phyloP scores from a whole-genome alignment of 2,113 vertebrate genomes.

The Heterocephalus glaber region DNA sequence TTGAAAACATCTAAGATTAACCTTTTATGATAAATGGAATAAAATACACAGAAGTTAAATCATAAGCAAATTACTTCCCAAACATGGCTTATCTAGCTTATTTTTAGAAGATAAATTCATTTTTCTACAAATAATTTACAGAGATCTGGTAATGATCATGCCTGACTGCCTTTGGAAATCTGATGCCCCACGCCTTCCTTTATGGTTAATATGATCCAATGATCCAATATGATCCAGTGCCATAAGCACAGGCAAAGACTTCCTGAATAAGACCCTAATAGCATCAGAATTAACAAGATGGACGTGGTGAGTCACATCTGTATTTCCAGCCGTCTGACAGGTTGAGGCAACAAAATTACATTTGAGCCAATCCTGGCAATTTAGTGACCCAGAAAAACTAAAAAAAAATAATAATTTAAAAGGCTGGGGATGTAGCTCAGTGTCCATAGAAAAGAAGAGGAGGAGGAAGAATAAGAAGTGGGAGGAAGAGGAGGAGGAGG shows the following conservation, averaged over 20 bases:
- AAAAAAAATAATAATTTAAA: neutral
- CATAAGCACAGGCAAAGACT: neutral
- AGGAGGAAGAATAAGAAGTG: neutral
- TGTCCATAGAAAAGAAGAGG: neutral
- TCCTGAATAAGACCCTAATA: neutral
- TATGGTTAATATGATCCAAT: slow-evolving; percentile 52
- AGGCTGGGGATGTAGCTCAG: neutral
- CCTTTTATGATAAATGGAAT: neutral
- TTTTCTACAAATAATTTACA: slow-evolving; percentile 21
- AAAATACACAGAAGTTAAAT: neutral
- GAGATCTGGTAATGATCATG: neutral
- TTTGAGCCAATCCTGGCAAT: neutral
- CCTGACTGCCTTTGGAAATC: slow-evolving; percentile 48
- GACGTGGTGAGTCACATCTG: neutral
- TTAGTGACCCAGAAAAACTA: neutral
- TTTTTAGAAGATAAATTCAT: neutral
- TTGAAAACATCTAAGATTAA: neutral
- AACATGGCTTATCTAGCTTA: neutral
- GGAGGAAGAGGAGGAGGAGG: neutral
- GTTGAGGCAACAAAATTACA: neutral
- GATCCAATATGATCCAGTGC: too few species aligned
- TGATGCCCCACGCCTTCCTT: slow-evolving; percentile 41
- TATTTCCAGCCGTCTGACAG: neutral
- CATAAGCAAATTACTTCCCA: neutral
- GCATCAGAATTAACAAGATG: neutral